phyloP scores from a whole-genome alignment of 1,140 invertebrate genomes.

The Eumaeus atala region DNA sequence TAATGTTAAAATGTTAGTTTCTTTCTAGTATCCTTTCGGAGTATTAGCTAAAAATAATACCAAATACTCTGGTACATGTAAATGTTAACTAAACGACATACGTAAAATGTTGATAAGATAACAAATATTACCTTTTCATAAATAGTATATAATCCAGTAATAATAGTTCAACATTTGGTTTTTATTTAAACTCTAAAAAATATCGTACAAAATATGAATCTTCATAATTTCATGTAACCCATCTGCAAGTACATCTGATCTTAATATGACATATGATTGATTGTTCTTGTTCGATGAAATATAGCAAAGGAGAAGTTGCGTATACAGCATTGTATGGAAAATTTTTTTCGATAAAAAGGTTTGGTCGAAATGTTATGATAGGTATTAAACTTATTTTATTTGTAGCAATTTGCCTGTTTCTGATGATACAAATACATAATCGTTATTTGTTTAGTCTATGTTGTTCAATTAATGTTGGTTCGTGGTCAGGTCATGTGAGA shows the following conservation, averaged over 20 bases:
- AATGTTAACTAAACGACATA: too few relatives aligned
- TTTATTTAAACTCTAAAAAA: constrained; percentile 1
- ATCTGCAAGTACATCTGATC: constrained; percentile 10
- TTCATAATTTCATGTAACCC: constrained; percentile 4
- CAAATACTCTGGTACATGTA: background rate
- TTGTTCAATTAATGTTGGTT: too few relatives aligned
- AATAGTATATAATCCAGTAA: constrained; percentile 1
- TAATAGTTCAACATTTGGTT: constrained; percentile 2
- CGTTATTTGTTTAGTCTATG: too few relatives aligned
- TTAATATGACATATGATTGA: constrained; percentile 9
- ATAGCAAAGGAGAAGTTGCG: background rate
- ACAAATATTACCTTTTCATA: constrained; percentile 8
- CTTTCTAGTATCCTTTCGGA: background rate
- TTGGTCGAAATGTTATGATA: too few relatives aligned
- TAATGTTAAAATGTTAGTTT: background rate
- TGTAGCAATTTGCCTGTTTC: too few relatives aligned
- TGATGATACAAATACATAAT: too few relatives aligned
- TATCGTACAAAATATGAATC: constrained; percentile 10
- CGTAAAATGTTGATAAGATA: background rate
- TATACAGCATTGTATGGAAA: too few relatives aligned
- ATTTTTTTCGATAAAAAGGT: too few relatives aligned
- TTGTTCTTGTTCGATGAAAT: background rate
- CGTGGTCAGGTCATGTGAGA: too few relatives aligned
- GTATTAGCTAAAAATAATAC: background rate
- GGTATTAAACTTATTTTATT: too few relatives aligned